A percentile compares a stretch with the other conserved stretches of the same genome.
Conservation (phyloP, 2,113 vertebrate species). For the Lampris incognitus region DNA sequence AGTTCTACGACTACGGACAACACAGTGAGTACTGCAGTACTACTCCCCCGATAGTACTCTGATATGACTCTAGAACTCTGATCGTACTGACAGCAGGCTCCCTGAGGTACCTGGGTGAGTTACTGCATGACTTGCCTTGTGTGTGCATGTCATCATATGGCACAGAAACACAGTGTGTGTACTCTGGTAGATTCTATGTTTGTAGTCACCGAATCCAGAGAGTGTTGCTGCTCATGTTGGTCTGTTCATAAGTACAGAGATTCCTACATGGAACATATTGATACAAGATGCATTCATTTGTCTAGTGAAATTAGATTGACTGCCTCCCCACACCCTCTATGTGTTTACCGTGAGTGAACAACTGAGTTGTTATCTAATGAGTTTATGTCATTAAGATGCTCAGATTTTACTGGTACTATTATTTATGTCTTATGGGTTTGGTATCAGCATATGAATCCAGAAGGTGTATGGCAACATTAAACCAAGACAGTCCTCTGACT, state of each 20-base stretch:
- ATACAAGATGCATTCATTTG: background rate
- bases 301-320: background rate
- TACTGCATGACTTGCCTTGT: background rate
- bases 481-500: constrained; percentile 70
- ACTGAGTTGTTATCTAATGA: constrained; percentile 25
- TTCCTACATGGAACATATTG: constrained; percentile 22
- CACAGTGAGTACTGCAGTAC: constrained; percentile 84
- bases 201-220: background rate
- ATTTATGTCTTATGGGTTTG: constrained; percentile 45
- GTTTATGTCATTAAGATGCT: constrained; percentile 24
- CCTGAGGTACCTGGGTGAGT: background rate
- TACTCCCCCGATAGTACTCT: too few species aligned
- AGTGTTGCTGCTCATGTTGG: background rate
- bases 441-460: constrained; percentile 54
- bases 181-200: background rate
- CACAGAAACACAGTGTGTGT: background rate
- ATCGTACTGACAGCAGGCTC: background rate
- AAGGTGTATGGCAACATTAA: constrained; percentile 59
- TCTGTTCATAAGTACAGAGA: background rate
- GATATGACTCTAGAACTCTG: too few species aligned
- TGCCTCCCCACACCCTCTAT: constrained; percentile 28
- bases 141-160: background rate
- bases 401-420: constrained; percentile 20
- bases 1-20: constrained; percentile 92
- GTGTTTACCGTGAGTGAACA: constrained; percentile 55